Evolutionary conservation across 2,888 invertebrate genomes (phyloP).

Genomic region (Epirrhoe alternata): DNA sequence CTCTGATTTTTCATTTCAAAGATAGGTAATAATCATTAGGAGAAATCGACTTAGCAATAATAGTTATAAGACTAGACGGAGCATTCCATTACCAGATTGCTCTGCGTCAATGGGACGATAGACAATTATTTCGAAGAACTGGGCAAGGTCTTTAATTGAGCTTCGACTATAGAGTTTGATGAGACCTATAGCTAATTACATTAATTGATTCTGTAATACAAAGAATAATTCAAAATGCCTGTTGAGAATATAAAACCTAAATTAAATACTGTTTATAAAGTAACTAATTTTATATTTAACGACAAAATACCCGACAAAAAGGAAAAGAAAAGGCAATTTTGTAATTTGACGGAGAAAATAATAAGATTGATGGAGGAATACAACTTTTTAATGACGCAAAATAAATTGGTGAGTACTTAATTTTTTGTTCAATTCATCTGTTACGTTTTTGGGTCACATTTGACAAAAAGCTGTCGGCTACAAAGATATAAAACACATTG

Average conservation of each 20-base stretch:
- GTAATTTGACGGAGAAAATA: background rate
- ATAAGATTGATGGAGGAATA: slow-evolving; percentile 1
- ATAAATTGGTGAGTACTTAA: background rate
- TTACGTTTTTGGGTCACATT: background rate
- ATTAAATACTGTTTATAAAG: no score
- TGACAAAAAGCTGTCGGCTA: background rate
- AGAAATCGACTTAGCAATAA: background rate
- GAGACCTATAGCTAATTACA: background rate
- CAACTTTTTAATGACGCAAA: slow-evolving; percentile 1
- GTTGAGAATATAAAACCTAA: no score
- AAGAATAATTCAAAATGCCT: no score
- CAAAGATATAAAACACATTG: background rate
- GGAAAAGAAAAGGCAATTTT: background rate
- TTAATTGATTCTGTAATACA: background rate
- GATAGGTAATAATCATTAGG: background rate
- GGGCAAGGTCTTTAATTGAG: background rate
- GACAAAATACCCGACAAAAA: background rate
- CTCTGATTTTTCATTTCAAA: background rate
- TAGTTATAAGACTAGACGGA: background rate
- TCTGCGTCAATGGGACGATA: background rate
- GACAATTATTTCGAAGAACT: background rate
- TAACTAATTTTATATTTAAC: no score
- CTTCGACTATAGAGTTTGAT: background rate
- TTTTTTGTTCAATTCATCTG: background rate
- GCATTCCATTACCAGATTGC: slow-evolving; percentile 1